Evolutionary conservation across 2,797 vertebrate species (phyloP).

Genomic region (Artibeus lituratus): DNA sequence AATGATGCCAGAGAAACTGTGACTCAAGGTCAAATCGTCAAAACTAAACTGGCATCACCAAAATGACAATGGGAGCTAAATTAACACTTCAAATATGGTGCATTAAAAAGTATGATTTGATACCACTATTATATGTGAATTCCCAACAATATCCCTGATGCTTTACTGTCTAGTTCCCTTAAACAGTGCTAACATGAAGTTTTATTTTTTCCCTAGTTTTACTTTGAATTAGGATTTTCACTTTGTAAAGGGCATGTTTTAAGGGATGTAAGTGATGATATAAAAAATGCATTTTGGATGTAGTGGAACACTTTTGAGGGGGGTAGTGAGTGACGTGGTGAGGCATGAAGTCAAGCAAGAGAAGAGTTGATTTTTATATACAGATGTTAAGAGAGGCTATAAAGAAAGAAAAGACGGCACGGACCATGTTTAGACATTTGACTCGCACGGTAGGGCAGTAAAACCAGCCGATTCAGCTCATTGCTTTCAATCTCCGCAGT

Average conservation of each 20-base stretch:
- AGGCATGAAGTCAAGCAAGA: background rate
- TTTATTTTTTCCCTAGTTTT: background rate
- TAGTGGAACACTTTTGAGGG: background rate
- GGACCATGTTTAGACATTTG: background rate
- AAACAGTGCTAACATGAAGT: background rate
- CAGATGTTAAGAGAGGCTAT: background rate
- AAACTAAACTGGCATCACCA: background rate
- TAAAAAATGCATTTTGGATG: background rate
- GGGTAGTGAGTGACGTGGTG: background rate
- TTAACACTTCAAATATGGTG: background rate
- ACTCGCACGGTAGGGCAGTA: background rate
- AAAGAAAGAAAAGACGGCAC: background rate
- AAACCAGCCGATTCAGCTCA: background rate
- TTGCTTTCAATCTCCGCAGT: slow-evolving; percentile 22
- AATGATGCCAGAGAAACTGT: background rate
- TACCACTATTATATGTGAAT: background rate
- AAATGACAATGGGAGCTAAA: background rate
- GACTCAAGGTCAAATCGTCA: background rate
- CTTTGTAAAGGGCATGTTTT: background rate
- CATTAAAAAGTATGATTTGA: background rate
- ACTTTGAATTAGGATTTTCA: background rate
- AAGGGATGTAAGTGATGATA: background rate
- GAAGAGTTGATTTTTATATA: background rate
- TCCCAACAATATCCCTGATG: background rate
- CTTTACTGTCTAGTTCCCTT: background rate